These are phyloP conservation scores for Theocolax elegans DNA, from an alignment of 1,140 invertebrate genomes.

Conservation along the genomic window DNA sequence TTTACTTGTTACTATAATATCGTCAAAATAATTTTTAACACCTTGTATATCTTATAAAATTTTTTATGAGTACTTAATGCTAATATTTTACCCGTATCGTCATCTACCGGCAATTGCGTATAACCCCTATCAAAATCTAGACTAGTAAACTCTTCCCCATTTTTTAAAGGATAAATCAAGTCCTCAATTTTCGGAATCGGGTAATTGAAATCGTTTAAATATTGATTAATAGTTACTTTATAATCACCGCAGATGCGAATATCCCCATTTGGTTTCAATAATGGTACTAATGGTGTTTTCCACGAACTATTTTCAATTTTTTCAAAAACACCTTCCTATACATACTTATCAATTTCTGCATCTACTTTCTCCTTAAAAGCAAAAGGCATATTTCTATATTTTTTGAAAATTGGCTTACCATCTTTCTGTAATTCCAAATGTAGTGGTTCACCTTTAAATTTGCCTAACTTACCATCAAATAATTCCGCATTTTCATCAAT, in stretches of 20 bases:
- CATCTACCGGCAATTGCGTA: constrained; percentile 17
- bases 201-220: not conserved
- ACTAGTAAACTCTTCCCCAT: constrained; percentile 22
- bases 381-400: no score
- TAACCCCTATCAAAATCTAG: constrained; percentile 25
- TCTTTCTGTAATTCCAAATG: no score
- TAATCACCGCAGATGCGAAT: no score
- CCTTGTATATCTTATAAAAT: constrained; percentile 16
- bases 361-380: not conserved
- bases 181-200: constrained; percentile 6
- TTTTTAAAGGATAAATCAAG: not conserved
- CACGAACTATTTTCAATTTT: not conserved
- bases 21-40: no score
- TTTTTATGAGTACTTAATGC: constrained; percentile 34
- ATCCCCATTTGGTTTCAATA: no score
- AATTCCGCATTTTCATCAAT: no score
- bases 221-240: no score
- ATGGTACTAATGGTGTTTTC: no score
- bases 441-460: no score
- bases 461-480: no score
- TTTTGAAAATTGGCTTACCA: no score
- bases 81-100: not conserved
- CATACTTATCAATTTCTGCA: not conserved
- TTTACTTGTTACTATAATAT: no score
- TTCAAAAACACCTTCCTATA: not conserved